Base-by-base conservation (phyloP, 2,888 invertebrate genomes). In the Diogma glabrata region DNA sequence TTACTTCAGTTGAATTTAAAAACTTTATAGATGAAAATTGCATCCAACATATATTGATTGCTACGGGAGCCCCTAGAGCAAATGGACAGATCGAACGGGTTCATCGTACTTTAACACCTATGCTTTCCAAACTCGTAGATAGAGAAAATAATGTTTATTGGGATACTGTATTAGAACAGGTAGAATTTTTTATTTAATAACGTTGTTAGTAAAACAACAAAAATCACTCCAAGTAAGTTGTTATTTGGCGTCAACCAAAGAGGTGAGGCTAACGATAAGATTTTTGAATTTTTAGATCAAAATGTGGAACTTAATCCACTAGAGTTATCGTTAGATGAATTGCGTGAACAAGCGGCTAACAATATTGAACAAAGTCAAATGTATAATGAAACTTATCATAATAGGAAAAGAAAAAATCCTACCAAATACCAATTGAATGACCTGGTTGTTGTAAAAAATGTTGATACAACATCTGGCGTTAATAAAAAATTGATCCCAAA, bases 351-450 rank as follows among this genome's bases (percentile, higher is more conserved):
- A 30, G 55, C 8, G 30, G 26, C 5, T 17, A 40, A 26, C 6
- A 49, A 58, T 14, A 62, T 60, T 28, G 48, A 50, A 22, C 56
- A 56, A 20, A 49, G 12, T 4, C 60, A 63, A 46, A 17, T 52
- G 2, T 52, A 57, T n/a, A 61, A 59, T 50, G 52, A 60, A 49
- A 43, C 33, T 7, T 51, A 57, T 47, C 50, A 24, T 38, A 49
- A 50, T 22, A 54, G 46, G 43, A 24, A 19, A 12, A 49, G 51
- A n/a, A 62, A 63, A 54, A 51, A 47, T 36, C 52, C 58, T 6
- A 19, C 43, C 38, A 50, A 54, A 45, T 57, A 54, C 49, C 7
- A n/a, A n/a, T n/a, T n/a, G n/a, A n/a, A n/a, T n/a, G n/a, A n/a
- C n/a, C n/a, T n/a, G n/a, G n/a, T n/a, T n/a, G n/a, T n/a, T n/a